phyloP scores from a whole-genome alignment of 2,797 vertebrate species.

The Anisognathus igniventris region DNA sequence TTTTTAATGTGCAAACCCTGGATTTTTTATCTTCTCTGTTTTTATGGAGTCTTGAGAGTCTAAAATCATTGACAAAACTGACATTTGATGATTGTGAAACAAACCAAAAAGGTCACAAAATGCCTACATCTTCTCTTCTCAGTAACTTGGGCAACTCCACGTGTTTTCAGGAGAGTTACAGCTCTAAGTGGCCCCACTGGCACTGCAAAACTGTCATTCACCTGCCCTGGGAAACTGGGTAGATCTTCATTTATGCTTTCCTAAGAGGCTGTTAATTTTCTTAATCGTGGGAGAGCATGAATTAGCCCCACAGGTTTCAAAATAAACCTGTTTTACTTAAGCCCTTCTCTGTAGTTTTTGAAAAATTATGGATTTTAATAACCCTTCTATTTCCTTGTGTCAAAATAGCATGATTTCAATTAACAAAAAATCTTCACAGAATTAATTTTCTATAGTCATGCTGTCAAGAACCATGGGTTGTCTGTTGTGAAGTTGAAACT shows the following conservation, averaged over 20 bases:
- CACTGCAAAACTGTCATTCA: background rate
- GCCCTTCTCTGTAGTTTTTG: background rate
- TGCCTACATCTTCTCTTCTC: background rate
- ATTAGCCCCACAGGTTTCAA: background rate
- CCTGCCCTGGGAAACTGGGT: background rate
- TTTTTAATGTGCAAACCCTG: background rate
- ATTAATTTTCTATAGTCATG: background rate
- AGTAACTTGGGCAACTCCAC: background rate
- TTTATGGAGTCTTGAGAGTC: background rate
- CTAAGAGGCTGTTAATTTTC: background rate
- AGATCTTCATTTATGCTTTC: background rate
- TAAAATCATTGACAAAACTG: background rate
- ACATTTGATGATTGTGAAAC: slow-evolving; percentile 1
- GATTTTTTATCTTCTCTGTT: background rate
- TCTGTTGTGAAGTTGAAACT: background rate
- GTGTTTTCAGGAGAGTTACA: background rate
- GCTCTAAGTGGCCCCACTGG: background rate
- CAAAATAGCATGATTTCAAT: background rate
- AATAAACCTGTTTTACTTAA: background rate
- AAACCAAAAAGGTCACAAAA: background rate
- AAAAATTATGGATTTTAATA: background rate
- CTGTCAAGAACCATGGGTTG: background rate
- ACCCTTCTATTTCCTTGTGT: background rate
- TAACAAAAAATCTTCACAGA: background rate
- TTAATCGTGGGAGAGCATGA: background rate